Evolutionary conservation across 2,888 invertebrate species (phyloP).

Genomic region (Drosophila robusta): DNA sequence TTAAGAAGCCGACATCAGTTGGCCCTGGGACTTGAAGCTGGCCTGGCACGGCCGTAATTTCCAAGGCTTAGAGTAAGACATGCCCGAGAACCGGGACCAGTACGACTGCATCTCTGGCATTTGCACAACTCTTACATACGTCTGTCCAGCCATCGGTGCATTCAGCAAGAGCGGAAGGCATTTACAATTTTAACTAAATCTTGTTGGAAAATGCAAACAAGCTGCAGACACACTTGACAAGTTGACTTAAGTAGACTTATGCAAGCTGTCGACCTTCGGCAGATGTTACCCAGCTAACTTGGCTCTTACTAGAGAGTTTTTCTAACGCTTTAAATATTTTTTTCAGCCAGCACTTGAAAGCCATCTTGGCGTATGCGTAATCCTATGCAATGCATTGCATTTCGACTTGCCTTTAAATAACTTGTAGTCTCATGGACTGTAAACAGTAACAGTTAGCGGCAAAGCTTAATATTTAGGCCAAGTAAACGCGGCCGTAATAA

Average conservation of each 20-base stretch:
- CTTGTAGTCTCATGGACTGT: not conserved
- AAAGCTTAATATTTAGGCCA: slow-evolving; percentile 16
- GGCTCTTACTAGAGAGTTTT: not conserved
- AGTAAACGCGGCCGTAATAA: slow-evolving; percentile 37
- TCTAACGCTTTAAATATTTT: not conserved
- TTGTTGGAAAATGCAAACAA: slow-evolving; percentile 47
- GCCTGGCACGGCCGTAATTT: not conserved
- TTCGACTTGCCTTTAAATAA: not conserved
- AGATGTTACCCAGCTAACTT: slow-evolving; percentile 28
- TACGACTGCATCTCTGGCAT: slow-evolving; percentile 11
- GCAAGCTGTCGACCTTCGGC: slow-evolving; percentile 32
- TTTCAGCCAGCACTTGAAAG: not conserved
- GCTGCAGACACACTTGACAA: slow-evolving; percentile 34
- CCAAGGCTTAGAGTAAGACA: slow-evolving; percentile 1
- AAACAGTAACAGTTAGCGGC: not conserved
- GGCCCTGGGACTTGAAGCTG: not conserved
- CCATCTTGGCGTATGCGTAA: not conserved
- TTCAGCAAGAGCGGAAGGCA: slow-evolving; percentile 20
- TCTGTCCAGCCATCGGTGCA: slow-evolving; percentile 7
- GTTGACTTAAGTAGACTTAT: slow-evolving; percentile 20
- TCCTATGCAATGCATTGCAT: not conserved
- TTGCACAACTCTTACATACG: slow-evolving; percentile 16
- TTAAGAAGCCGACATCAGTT: slow-evolving; percentile 9
- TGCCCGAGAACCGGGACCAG: not conserved
- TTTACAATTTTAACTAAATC: slow-evolving; percentile 19